Evolutionary conservation across 2,113 vertebrate species (phyloP).

Genomic region (Notothenia coriiceps): DNA sequence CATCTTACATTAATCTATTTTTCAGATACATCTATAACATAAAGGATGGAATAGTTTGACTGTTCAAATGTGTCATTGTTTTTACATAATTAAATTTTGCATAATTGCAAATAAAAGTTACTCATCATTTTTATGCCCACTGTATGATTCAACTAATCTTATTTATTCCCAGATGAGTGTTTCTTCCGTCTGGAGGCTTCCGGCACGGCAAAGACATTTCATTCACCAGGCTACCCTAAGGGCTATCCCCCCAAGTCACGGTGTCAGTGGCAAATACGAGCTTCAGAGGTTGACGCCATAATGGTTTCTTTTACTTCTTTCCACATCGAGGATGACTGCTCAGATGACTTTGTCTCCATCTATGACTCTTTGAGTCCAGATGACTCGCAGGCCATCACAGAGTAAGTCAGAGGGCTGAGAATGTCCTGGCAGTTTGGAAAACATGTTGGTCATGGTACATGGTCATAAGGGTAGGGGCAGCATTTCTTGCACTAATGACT

Average conservation of each 20-base stretch:
- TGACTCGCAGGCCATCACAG: conserved; percentile 78
- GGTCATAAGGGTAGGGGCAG: background rate
- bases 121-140: background rate
- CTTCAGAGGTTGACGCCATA: conserved; percentile 59
- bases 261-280: conserved; percentile 87
- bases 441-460: too few relatives aligned
- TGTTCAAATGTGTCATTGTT: background rate
- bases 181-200: conserved; percentile 74
- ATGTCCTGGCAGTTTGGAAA: background rate
- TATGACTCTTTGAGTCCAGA: conserved; percentile 85
- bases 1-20: conserved; percentile 17
- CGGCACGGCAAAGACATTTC: conserved; percentile 18
- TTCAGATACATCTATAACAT: conserved; percentile 4
- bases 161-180: conserved; percentile 69
- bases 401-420: conserved; percentile 72
- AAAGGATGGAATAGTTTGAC: conserved; percentile 3
- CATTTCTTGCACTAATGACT: background rate
- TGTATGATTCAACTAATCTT: conserved; percentile 13
- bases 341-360: conserved; percentile 81
- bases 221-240: conserved; percentile 75
- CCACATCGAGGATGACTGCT: conserved; percentile 85
- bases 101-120: background rate
- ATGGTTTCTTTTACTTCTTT: conserved; percentile 77
- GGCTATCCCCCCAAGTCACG: conserved; percentile 68
- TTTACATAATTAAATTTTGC: background rate